Percentiles rank a stretch among this genome's conserved stretches.
These are phyloP conservation scores for Anhinga anhinga DNA, from an alignment of 2,113 vertebrate genomes.

Conservation along the genomic window DNA sequence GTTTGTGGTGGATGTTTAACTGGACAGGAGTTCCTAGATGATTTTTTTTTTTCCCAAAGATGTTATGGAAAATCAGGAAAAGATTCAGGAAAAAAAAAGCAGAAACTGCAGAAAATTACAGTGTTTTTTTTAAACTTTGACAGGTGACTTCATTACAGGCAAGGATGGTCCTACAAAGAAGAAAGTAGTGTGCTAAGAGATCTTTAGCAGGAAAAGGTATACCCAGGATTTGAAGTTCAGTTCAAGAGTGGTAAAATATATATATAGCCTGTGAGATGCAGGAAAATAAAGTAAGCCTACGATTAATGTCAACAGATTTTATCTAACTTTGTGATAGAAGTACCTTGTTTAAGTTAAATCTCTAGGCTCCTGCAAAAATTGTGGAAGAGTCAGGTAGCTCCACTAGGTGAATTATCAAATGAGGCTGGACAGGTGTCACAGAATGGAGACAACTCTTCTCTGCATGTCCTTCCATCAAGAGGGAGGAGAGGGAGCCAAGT, in stretches of 20 bases:
- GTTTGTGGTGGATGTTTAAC: background rate
- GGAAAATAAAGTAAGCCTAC: background rate
- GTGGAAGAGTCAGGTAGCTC: background rate
- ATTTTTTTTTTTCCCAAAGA: background rate
- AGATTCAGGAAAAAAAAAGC: background rate
- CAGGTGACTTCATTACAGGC: background rate
- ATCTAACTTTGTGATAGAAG: background rate
- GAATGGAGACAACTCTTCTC: background rate
- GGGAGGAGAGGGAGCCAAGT: rapidly evolving
- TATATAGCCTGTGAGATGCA: background rate
- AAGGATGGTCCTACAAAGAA: background rate
- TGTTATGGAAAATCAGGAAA: background rate
- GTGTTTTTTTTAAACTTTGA: background rate
- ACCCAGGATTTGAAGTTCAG: background rate
- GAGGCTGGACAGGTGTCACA: too few relatives aligned
- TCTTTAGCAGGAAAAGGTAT: background rate
- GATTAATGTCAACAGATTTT: background rate
- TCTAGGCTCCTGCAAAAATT: background rate
- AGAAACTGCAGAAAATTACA: background rate
- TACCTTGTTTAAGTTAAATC: background rate
- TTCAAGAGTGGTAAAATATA: background rate
- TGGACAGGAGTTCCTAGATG: background rate
- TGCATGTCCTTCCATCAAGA: background rate
- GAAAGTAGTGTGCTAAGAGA: background rate
- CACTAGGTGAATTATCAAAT: background rate